Conservation (phyloP, 2,113 vertebrate species). For the Tylochromis polylepis region DNA sequence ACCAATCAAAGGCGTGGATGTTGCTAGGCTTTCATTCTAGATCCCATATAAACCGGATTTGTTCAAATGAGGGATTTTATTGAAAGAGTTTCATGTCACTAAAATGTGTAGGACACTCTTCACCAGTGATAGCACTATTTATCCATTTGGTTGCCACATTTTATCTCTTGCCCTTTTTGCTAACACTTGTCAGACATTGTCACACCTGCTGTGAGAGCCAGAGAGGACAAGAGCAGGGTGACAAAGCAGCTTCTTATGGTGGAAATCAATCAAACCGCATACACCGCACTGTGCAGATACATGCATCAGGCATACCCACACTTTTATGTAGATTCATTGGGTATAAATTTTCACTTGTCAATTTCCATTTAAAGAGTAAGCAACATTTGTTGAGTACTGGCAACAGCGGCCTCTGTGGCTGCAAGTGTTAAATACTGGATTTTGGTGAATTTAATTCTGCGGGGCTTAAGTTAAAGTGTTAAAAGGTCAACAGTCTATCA, state of each 20-base stretch:
- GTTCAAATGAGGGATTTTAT: neutral
- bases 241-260: neutral
- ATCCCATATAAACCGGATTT: neutral
- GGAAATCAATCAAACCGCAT: slow-evolving; percentile 6
- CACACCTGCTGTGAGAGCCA: slow-evolving; percentile 25
- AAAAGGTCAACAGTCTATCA: neutral
- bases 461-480: neutral
- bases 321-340: neutral
- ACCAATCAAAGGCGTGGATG: neutral
- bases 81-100: neutral
- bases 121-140: neutral
- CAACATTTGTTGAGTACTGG: neutral
- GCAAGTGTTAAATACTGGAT: neutral
- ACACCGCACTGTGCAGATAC: neutral
- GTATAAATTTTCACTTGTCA: neutral
- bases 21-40: neutral
- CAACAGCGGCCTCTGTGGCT: neutral
- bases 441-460: neutral
- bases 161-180: neutral
- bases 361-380: neutral
- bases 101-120: neutral
- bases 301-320: neutral
- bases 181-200: slow-evolving; percentile 35
- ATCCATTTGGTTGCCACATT: slow-evolving; percentile 26
- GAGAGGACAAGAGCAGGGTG: slow-evolving; percentile 12